Conservation (phyloP, 2,797 vertebrate species). For the Leuciscus waleckii region DNA sequence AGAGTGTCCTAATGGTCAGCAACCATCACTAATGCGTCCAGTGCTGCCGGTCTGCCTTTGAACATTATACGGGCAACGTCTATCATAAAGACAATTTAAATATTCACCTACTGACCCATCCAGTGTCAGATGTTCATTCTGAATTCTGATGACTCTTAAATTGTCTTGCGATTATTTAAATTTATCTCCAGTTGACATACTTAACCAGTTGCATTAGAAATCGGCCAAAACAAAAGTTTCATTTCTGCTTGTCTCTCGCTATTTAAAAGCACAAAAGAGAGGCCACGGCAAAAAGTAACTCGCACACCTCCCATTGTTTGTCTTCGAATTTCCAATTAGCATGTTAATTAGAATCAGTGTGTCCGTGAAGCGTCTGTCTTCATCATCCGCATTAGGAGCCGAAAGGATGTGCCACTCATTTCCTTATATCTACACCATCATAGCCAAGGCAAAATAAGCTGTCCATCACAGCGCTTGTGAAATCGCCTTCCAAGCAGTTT, state of each 20-base stretch:
- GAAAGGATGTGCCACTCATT: slow-evolving; percentile 49
- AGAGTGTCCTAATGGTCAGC: slow-evolving; percentile 63
- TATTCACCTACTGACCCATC: neutral
- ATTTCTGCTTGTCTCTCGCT: slow-evolving; percentile 38
- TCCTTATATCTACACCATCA: slow-evolving; percentile 59
- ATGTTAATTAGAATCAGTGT: slow-evolving; percentile 81
- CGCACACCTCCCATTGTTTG: slow-evolving; percentile 62
- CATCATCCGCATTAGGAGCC: slow-evolving; percentile 85
- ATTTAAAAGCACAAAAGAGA: slow-evolving; percentile 44
- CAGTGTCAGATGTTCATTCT: slow-evolving; percentile 17
- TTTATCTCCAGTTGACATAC: slow-evolving; percentile 17
- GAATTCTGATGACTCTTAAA: slow-evolving; percentile 25
- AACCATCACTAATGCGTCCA: slow-evolving; percentile 72
- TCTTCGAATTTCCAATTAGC: slow-evolving; percentile 83
- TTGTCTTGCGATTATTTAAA: slow-evolving; percentile 46
- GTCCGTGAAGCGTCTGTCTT: slow-evolving; percentile 81
- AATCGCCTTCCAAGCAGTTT: slow-evolving; percentile 10
- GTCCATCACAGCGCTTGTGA: slow-evolving; percentile 5
- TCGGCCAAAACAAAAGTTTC: slow-evolving; percentile 44
- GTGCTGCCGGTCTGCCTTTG: slow-evolving; percentile 60
- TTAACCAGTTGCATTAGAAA: slow-evolving; percentile 11
- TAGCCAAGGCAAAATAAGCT: neutral
- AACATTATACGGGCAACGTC: neutral
- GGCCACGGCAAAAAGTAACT: neutral
- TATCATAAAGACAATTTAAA: neutral